These are phyloP conservation scores for Halictus rubicundus DNA, from an alignment of 1,140 invertebrate species.

Conservation along the genomic window DNA sequence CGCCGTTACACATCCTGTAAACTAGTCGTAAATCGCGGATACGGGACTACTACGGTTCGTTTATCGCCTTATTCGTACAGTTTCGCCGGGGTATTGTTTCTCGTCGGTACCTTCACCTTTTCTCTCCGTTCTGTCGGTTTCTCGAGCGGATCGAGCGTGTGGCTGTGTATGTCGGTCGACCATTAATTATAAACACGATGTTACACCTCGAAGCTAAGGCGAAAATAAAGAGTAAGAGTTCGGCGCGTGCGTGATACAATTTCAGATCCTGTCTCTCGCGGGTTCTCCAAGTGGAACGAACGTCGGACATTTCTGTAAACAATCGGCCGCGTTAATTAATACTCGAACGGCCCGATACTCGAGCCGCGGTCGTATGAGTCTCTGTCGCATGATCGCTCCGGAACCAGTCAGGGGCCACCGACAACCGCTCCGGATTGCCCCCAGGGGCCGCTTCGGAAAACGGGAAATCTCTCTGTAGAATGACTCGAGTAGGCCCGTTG, in stretches of 20 bases:
- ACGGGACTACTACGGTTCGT: slow-evolving; percentile 57
- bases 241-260: slow-evolving; percentile 49
- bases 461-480: too few relatives aligned
- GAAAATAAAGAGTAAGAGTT: slow-evolving; percentile 45
- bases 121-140: neutral
- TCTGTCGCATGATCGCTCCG: too few relatives aligned
- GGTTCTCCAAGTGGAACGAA: slow-evolving; percentile 6
- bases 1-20: slow-evolving; percentile 52
- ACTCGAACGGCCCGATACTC: neutral
- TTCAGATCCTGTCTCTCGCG: slow-evolving; percentile 25
- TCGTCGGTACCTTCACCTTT: neutral
- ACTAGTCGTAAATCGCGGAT: slow-evolving; percentile 62
- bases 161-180: slow-evolving; percentile 25
- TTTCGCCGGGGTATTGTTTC: neutral
- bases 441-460: too few relatives aligned
- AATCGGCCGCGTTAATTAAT: neutral
- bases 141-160: slow-evolving; percentile 1
- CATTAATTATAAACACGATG: slow-evolving; percentile 33
- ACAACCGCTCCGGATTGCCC: too few relatives aligned
- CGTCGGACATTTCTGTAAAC: slow-evolving; percentile 9
- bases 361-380: neutral
- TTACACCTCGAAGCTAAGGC: slow-evolving; percentile 50
- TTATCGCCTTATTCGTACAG: slow-evolving; percentile 45
- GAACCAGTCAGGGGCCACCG: neutral
- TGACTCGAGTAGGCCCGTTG: too few relatives aligned